Conservation (phyloP, 92 coral and sea anemone genomes). For the Pocillopora meandrina region DNA sequence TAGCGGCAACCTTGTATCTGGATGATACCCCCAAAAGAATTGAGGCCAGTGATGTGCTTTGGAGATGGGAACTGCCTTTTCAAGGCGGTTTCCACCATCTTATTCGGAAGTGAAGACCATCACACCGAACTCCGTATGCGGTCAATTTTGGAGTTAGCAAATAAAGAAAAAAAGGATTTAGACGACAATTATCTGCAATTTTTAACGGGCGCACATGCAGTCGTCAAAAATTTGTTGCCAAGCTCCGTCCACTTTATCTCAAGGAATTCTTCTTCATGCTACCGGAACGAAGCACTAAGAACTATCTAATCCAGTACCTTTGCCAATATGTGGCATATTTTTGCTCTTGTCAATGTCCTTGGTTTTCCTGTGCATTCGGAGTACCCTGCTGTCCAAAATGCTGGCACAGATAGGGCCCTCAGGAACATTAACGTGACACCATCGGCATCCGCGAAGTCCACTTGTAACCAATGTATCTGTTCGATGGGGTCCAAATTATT, state of each 20-base stretch:
- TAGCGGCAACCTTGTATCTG: not conserved
- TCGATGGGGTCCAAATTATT: not conserved
- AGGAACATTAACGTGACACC: not conserved
- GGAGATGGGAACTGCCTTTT: conserved; percentile 41
- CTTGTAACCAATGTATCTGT: not conserved
- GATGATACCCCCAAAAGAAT: not conserved
- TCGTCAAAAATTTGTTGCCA: not conserved
- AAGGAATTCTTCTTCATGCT: not conserved
- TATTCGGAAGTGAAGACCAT: conserved; percentile 45
- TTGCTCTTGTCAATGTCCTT: conserved; percentile 27
- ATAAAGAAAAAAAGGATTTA: not conserved
- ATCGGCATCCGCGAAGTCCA: not conserved
- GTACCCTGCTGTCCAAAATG: not conserved
- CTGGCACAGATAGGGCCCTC: not conserved
- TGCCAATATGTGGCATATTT: conserved; percentile 41
- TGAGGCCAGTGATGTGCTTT: not conserved
- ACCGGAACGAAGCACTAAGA: not conserved
- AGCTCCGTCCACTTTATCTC: not conserved
- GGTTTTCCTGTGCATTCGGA: conserved; percentile 19
- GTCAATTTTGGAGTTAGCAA: not conserved
- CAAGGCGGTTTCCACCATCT: conserved; percentile 37
- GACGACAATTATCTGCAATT: not conserved
- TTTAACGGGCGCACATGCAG: not conserved
- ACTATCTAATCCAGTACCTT: conserved; percentile 8
- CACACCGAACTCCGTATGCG: not conserved